Evolutionary conservation across 2,113 vertebrate species (phyloP).

Genomic region (Agelaius phoeniceus): DNA sequence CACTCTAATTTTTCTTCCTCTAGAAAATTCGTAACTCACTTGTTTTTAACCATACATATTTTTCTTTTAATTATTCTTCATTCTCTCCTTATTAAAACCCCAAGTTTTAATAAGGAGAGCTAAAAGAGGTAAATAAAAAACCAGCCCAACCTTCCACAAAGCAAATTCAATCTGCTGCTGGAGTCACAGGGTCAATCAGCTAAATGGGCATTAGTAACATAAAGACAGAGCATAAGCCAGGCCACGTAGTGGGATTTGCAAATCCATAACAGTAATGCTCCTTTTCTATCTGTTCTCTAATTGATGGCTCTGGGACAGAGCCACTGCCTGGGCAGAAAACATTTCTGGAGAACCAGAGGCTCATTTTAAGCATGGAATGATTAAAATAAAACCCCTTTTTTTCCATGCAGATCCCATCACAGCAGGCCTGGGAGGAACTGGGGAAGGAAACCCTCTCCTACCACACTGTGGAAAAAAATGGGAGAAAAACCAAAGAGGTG

Average conservation of each 20-base stretch:
- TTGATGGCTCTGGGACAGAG: background rate
- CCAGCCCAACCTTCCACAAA: background rate
- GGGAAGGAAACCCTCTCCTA: rapidly evolving
- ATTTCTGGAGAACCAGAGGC: background rate
- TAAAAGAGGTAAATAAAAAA: background rate
- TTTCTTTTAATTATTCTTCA: background rate
- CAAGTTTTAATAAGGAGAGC: background rate
- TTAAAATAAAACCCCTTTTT: background rate
- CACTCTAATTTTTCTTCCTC: background rate
- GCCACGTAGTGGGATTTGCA: background rate
- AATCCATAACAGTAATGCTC: background rate
- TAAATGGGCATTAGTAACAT: background rate
- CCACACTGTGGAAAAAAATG: rapidly evolving
- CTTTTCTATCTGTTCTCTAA: background rate
- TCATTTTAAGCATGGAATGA: background rate
- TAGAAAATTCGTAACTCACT: background rate
- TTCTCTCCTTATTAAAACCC: background rate
- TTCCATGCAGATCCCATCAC: background rate
- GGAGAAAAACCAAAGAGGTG: background rate
- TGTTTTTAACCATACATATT: background rate
- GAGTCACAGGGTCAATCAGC: conserved; percentile 1
- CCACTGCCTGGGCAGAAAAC: background rate
- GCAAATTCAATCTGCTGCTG: background rate
- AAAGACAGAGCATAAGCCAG: background rate
- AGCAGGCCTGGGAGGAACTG: background rate